A percentile compares a stretch with the other conserved stretches of the same genome.
Conservation (phyloP, 2,797 vertebrate genomes). For the Malurus leucopterus region DNA sequence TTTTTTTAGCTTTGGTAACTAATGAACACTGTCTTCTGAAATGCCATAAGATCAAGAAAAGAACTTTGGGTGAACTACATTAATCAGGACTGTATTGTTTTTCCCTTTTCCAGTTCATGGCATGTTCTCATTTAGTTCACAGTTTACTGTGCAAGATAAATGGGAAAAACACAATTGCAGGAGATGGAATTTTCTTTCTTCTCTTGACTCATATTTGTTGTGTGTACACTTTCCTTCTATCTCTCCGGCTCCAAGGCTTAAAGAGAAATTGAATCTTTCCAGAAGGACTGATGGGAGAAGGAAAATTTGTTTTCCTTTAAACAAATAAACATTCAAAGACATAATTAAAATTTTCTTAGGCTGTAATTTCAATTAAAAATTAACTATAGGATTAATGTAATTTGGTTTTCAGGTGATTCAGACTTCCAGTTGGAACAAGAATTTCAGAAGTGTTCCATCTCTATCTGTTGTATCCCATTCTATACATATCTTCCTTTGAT, state of each 20-base stretch:
- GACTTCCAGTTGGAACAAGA: background rate
- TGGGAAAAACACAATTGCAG: constrained; percentile 5
- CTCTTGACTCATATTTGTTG: background rate
- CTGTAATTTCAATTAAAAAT: background rate
- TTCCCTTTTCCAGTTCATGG: constrained; percentile 44
- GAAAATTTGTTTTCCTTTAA: background rate
- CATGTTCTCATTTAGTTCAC: constrained; percentile 34
- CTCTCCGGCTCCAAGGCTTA: background rate
- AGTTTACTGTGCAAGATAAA: constrained; percentile 32
- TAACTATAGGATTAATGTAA: background rate
- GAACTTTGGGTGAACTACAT: constrained; percentile 10
- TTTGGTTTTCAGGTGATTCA: background rate
- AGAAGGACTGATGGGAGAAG: background rate
- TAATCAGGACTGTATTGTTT: constrained; percentile 24
- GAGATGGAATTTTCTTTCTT: constrained; percentile 2
- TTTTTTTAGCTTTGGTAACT: constrained; percentile 28
- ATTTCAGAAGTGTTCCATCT: background rate
- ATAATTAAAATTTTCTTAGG: background rate
- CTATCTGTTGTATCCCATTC: background rate
- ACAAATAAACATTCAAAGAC: background rate
- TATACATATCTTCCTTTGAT: background rate
- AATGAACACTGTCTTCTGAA: constrained; percentile 27
- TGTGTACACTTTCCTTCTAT: background rate
- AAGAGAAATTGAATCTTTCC: background rate
- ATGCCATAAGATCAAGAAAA: constrained; percentile 38